phyloP scores from a whole-genome alignment of 1,140 invertebrate genomes.

The Tachypleus tridentatus region DNA sequence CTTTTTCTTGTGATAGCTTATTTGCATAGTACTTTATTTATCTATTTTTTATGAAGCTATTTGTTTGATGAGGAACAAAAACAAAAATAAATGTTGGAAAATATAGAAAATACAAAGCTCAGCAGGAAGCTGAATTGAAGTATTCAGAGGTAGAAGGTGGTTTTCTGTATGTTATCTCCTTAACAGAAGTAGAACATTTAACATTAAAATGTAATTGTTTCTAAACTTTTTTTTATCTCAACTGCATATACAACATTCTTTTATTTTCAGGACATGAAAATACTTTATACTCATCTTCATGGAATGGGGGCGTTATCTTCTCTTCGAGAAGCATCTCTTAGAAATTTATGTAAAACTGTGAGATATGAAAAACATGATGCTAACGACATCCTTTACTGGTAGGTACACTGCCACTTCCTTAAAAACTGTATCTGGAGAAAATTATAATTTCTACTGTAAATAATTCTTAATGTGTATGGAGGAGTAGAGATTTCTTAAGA shows the following conservation, averaged over 20 bases:
- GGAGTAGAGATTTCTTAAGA: too few relatives aligned
- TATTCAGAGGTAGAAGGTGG: neutral
- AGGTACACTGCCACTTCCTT: conserved; percentile 33
- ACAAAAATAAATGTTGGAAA: neutral
- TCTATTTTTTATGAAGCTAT: too few relatives aligned
- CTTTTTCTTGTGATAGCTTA: too few relatives aligned
- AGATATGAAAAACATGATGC: conserved; percentile 60
- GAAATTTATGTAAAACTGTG: conserved; percentile 54
- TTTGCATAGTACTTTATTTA: too few relatives aligned
- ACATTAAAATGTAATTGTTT: neutral
- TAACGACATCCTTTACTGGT: conserved; percentile 70
- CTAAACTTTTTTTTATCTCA: neutral
- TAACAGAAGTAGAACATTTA: neutral
- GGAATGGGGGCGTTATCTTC: conserved; percentile 57
- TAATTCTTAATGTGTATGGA: too few relatives aligned
- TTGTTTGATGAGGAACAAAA: too few relatives aligned
- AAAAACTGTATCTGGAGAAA: too few relatives aligned
- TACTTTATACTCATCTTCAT: conserved; percentile 59
- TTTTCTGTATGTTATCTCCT: neutral
- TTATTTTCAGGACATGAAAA: conserved; percentile 51
- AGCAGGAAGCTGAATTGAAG: neutral
- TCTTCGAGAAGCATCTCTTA: conserved; percentile 53
- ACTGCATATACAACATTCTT: neutral
- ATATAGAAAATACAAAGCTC: neutral
- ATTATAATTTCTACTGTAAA: too few relatives aligned